Conservation (phyloP, 2,888 invertebrate species). For the Andrena camellia region DNA sequence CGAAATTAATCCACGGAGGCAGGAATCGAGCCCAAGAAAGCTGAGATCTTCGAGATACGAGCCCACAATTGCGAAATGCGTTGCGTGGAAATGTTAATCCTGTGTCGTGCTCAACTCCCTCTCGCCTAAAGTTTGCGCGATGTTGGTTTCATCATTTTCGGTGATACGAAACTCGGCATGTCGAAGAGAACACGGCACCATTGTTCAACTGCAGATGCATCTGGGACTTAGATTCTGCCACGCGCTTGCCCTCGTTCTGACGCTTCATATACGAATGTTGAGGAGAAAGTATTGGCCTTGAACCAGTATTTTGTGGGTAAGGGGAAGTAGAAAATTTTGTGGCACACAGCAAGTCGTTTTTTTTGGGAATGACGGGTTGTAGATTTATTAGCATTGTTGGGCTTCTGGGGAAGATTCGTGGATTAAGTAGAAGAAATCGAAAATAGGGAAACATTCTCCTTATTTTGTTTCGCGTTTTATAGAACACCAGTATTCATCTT, state of each 20-base stretch:
- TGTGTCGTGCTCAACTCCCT: neutral
- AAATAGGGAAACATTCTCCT: no score
- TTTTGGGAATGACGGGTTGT: neutral
- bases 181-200: conserved; percentile 75
- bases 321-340: neutral
- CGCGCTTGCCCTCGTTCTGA: neutral
- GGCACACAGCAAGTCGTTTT: neutral
- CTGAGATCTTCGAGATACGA: neutral
- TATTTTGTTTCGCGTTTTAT: no score
- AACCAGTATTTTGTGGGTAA: neutral
- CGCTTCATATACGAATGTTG: neutral
- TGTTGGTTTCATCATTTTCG: conserved; percentile 31
- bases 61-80: neutral
- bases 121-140: conserved; percentile 9
- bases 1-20: neutral
- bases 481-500: no score
- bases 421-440: no score
- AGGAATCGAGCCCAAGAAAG: neutral
- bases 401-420: no score
- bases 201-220: conserved; percentile 83
- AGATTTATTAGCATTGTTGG: no score
- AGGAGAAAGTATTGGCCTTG: neutral
- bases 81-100: conserved; percentile 22
- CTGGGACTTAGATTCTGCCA: conserved; percentile 69
- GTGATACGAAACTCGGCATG: conserved; percentile 16